Evolutionary conservation across 2,797 vertebrate species (phyloP).

Genomic region (Tragelaphus oryx): DNA sequence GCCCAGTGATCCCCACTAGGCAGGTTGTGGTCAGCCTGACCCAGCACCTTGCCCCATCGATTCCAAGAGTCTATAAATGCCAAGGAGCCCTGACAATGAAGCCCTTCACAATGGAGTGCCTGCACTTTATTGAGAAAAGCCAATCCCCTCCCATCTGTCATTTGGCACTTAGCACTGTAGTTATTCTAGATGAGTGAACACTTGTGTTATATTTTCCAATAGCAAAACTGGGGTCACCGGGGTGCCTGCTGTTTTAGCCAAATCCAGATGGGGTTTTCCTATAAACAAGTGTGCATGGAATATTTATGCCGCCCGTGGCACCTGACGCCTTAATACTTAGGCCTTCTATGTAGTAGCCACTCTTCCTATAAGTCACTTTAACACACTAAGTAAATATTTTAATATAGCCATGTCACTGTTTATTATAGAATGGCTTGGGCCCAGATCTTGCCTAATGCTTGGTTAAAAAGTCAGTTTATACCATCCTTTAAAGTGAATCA

Average conservation of each 20-base stretch:
- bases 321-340: constrained; percentile 99
- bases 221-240: constrained; percentile 91
- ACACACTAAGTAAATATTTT: constrained; percentile 99
- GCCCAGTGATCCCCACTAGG: background rate
- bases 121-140: constrained; percentile 86
- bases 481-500: constrained; percentile 91
- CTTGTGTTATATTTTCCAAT: constrained; percentile 99
- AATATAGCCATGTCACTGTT: constrained; percentile 98
- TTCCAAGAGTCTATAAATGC: constrained; percentile 77
- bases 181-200: constrained; percentile 92
- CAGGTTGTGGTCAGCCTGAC: constrained; percentile 27
- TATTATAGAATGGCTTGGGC: constrained; percentile 98
- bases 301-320: constrained; percentile 98
- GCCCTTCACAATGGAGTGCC: constrained; percentile 77
- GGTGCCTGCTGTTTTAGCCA: constrained; percentile 90
- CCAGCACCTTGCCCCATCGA: constrained; percentile 50
- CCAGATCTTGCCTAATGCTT: constrained; percentile 97
- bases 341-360: constrained; percentile 96
- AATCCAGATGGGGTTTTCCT: constrained; percentile 98
- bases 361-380: constrained; percentile 99
- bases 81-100: constrained; percentile 72
- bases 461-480: constrained; percentile 96
- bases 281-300: constrained; percentile 98
- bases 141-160: constrained; percentile 93
- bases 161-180: constrained; percentile 90